Evolutionary conservation across 2,797 vertebrate genomes (phyloP).

Genomic region (Leuciscus waleckii): DNA sequence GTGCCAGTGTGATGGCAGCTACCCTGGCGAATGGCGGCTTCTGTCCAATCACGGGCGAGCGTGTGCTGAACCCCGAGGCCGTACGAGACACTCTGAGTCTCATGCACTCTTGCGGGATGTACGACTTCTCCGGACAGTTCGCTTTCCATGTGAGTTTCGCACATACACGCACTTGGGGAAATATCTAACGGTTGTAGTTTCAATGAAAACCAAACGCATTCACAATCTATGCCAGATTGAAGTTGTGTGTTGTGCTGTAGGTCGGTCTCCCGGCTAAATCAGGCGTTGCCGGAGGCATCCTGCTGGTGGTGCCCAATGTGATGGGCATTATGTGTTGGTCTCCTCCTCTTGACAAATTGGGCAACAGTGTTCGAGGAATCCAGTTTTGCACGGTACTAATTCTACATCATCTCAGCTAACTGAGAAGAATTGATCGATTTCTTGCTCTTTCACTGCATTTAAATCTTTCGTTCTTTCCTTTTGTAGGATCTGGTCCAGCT

Average conservation of each 20-base stretch:
- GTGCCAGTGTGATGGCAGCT: constrained; percentile 96
- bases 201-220: not conserved
- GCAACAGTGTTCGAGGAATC: constrained; percentile 96
- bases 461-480: not conserved
- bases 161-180: not conserved
- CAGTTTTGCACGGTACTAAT: constrained; percentile 93
- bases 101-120: constrained; percentile 99
- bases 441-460: not conserved
- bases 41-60: constrained; percentile 97
- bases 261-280: constrained; percentile 97
- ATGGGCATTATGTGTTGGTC: constrained; percentile 99
- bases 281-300: constrained; percentile 93
- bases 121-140: constrained; percentile 98
- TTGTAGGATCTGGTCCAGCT: constrained; percentile 93
- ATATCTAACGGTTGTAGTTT: not conserved
- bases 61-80: constrained; percentile 92
- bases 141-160: constrained; percentile 93
- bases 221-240: not conserved
- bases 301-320: constrained; percentile 96
- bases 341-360: constrained; percentile 95
- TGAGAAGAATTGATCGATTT: not conserved
- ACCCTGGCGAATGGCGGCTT: constrained; percentile 97
- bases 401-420: too few species aligned
- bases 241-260: constrained; percentile 68
- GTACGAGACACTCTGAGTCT: constrained; percentile 95